Base-by-base conservation (phyloP, 2,888 invertebrate genomes). In the Drosophila vallismaia region DNA sequence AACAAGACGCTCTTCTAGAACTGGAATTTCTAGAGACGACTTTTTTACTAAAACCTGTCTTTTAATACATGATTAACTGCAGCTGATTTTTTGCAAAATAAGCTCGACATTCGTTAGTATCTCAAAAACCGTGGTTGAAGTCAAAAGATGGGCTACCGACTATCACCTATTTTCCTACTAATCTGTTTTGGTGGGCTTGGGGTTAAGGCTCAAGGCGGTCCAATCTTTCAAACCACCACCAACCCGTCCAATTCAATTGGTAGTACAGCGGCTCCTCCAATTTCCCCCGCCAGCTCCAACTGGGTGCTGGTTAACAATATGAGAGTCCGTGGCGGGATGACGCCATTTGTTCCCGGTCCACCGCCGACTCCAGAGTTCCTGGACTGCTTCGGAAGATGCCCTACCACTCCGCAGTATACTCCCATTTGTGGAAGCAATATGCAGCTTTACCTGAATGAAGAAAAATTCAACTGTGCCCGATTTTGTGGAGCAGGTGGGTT, bases 341-440 rank as follows among this genome's bases (percentile, higher is more conserved):
- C 77, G 0, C 88, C 90, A 0, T 90, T 90, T 51, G 69, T 69
- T 1, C 28, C 69, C 0, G 55, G 69, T 0, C 75, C 85, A 6
- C 79, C 90, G 0, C 71, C 86, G 2, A 77, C 83, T 0, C 82
- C 76, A 2, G 55, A 76, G 14, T 90, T 88, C 44, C 56, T 90
- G 0, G 55, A 72, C 2, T 92, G 92, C 62, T 83, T 88, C 33
- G 77, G 74, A 9, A 74, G 71, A n/a, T 92, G 92, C 53, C 89
- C 83, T 4, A 89, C 91, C 0, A 91, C 91, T 0, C 63, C 90
- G 0, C 89, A 92, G 63, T 92, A 91, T 36, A 92, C 89, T 86
- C 92, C 92, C 1, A 82, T 92, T 52, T 92, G 92, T 69, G 92
- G 88, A 10, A 89, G 82, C 45, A 88, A 92, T 69, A 78, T 78